Evolutionary conservation across 2,888 invertebrate species (phyloP).

Genomic region (Balanococcus diminutus): DNA sequence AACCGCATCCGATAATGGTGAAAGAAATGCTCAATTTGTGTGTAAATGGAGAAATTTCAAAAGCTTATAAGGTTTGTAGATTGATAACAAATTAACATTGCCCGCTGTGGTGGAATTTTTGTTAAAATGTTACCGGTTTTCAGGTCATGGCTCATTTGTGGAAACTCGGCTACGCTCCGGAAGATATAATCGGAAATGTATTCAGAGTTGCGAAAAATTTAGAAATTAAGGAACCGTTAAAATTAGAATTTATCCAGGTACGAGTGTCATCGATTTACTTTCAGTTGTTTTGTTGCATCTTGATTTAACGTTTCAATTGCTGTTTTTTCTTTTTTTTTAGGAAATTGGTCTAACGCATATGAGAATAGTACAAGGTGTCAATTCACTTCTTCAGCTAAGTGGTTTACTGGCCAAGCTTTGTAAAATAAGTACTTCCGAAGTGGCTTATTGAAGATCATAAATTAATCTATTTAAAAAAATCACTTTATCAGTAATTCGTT

Average conservation of each 20-base stretch:
- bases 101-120: not conserved
- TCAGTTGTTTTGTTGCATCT: not conserved
- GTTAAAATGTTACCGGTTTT: constrained; percentile 57
- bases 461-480: not conserved
- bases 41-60: constrained; percentile 77
- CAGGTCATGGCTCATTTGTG: constrained; percentile 85
- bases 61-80: constrained; percentile 73
- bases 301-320: not conserved
- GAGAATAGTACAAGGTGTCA: constrained; percentile 87
- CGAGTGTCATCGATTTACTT: not conserved
- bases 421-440: constrained; percentile 59
- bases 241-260: constrained; percentile 82
- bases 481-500: not conserved
- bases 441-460: not conserved
- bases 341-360: constrained; percentile 91
- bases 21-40: constrained; percentile 90
- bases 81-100: not conserved
- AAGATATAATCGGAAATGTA: constrained; percentile 94
- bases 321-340: constrained; percentile 62
- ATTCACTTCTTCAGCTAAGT: constrained; percentile 86
- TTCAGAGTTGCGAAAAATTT: constrained; percentile 92
- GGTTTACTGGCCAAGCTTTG: constrained; percentile 86
- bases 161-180: constrained; percentile 93
- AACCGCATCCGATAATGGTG: constrained; percentile 94
- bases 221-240: constrained; percentile 78